phyloP scores from a whole-genome alignment of 1,140 invertebrate species.

The Listronotus bonariensis region DNA sequence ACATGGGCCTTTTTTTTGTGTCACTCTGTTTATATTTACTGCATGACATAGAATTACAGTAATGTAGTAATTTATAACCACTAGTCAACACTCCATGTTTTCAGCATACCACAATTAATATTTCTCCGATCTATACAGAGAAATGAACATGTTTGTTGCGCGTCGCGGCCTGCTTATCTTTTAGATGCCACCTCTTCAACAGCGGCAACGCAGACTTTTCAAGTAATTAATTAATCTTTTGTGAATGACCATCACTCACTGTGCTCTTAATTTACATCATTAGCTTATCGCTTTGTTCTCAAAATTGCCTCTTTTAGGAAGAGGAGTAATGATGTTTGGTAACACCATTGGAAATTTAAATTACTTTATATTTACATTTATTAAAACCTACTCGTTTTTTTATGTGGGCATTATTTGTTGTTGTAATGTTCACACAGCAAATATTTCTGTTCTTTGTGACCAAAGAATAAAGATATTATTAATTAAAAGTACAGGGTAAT shows the following conservation, averaged over 20 bases:
- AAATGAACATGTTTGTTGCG: slow-evolving; percentile 7
- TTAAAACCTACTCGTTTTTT: too few species aligned
- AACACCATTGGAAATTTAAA: too few species aligned
- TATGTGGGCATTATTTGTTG: too few species aligned
- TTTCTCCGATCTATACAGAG: not conserved
- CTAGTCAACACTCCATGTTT: slow-evolving; percentile 2
- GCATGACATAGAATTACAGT: too few species aligned
- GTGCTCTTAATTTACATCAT: slow-evolving; percentile 8
- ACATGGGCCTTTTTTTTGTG: too few species aligned
- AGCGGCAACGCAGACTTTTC: not conserved
- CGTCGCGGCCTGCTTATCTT: slow-evolving; percentile 1
- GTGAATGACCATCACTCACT: slow-evolving; percentile 7
- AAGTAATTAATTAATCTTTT: slow-evolving; percentile 10
- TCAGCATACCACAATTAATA: slow-evolving; percentile 1
- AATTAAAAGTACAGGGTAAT: too few species aligned
- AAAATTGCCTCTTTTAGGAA: not conserved
- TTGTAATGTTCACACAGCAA: too few species aligned
- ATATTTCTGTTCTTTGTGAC: too few species aligned
- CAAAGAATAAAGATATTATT: too few species aligned
- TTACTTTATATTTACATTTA: too few species aligned
- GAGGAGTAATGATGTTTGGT: not conserved
- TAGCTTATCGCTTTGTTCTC: slow-evolving; percentile 7
- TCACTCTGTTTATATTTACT: too few species aligned
- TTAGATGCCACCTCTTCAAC: slow-evolving; percentile 9
- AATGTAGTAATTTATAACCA: slow-evolving; percentile 2